These are phyloP conservation scores for Rhizomys pruinosus DNA, from an alignment of 2,113 vertebrate genomes.

Conservation along the genomic window DNA sequence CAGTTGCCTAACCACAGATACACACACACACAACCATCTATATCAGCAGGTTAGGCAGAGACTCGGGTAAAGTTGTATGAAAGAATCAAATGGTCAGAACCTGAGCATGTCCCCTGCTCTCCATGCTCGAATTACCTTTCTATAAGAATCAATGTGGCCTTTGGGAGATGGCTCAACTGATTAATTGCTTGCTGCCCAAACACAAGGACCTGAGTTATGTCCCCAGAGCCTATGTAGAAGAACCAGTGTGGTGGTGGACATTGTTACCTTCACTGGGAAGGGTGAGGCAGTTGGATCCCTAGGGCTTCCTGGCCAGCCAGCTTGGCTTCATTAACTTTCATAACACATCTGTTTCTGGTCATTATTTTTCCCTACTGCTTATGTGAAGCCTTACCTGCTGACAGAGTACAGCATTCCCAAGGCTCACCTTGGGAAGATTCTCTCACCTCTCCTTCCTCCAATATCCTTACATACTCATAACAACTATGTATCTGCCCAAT, in stretches of 20 bases:
- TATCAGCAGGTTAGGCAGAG: not conserved
- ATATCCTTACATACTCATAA: not conserved
- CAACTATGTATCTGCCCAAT: accelerated
- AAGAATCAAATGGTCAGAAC: not conserved
- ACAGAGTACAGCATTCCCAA: not conserved
- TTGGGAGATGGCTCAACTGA: too few relatives aligned
- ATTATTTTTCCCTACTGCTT: not conserved
- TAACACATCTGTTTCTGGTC: not conserved
- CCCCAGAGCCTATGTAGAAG: not conserved
- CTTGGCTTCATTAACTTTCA: not conserved
- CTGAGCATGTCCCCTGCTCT: not conserved
- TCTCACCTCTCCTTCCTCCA: not conserved
- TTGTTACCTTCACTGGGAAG: too few relatives aligned
- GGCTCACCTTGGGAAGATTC: not conserved
- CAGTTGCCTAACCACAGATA: too few relatives aligned
- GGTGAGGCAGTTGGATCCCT: not conserved
- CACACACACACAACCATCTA: not conserved
- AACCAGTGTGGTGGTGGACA: too few relatives aligned
- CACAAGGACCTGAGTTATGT: not conserved
- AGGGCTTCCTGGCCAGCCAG: not conserved
- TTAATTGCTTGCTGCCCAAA: not conserved
- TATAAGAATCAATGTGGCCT: too few relatives aligned
- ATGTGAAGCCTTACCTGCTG: not conserved
- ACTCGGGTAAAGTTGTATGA: not conserved
- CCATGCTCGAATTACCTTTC: not conserved